Base-by-base conservation (phyloP, 2,888 invertebrate species). In the Antitype chi region DNA sequence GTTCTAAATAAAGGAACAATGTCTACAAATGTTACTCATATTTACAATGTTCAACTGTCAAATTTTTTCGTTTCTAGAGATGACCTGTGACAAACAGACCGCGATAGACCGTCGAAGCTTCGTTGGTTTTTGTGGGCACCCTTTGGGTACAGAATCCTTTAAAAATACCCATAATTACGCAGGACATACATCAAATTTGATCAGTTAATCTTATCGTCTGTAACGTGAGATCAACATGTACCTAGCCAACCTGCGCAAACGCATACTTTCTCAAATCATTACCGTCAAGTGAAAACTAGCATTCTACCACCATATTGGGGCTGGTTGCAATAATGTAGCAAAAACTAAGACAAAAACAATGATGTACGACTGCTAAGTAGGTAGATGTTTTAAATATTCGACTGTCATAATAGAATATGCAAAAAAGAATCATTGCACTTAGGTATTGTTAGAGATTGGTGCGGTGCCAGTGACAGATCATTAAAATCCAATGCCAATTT, bases 191-290 rank as follows among this genome's bases (percentile, higher is more conserved):
- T 11, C 25, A 9, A 52, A 23, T 15, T 32, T 67, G 8, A 69
- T 55, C n/a, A 15, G n/a, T 11, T 38, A 62, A 76, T 73, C 32
- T 13, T 81, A 15, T 75, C 52, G n/a, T 62, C 60, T 72, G 32
- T 75, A 75, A 75, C 52, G 52, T 52, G 55, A 76, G 49, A 80
- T 60, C 70, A 53, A 43, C 59, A n/a, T 52, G 17, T 23, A n/a
- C n/a, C n/a, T n/a, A 70, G 23, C 20, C 60, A 38, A 28, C 17
- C 67, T 47, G 11, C 62, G 63, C 28, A 64, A 38, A 17, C 68
- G 43, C 63, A 70, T 74, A 84, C 84, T 85, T 87, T 87, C 85
- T 68, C 77, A 52, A 80, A 84, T 85, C 62, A 82, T 85, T 84
- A 85, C n/a, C 71, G 74, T 74, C 85, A 83, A 80, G 89, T 78